Evolutionary conservation across 2,113 vertebrate species (phyloP), one percentile per base, ranked within the genome.

Genomic region (Ciconia stormi): DNA sequence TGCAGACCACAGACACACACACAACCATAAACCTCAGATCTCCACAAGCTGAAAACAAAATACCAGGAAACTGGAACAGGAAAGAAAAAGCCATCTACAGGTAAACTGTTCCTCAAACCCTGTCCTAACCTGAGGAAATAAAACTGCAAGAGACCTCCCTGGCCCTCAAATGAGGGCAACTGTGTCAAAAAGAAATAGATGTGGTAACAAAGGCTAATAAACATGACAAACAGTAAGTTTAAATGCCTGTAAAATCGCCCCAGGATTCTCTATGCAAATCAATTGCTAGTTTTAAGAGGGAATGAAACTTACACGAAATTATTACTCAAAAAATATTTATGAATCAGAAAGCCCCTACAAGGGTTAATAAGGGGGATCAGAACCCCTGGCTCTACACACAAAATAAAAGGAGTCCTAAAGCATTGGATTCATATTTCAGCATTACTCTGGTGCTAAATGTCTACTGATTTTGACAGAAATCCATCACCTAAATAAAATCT

Each of bases 401-500:
- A 72, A 80, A 74, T 59, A 86, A 77, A 94, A 77, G 62, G 30
- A 94, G 46, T 19, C 82, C 81, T 94, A n/a, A 85, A 95, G 53
- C 0, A 0, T 5, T 49, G 38, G 49, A 61, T 91, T 94, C 36
- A 25, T 86, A 88, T 87, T 89, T 87, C 91, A 80, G 47, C 17
- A 3, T 65, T 66, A 50, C 66, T 94, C 76, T 32, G 67, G 62
- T 95, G 79, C 78, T 94, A 87, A 95, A 90, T 14, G 66, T 66
- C 79, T 44, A 36, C 70, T 1, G 6, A 70, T 88, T 93, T 92
- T 87, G 85, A 91, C 17, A 93, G 62, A 94, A 95, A 93, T 80
- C 61, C 78, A 85, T 82, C 78, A 93, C 49, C 40, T 72, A 80
- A 90, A 91, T 90, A 94, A 96, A 94, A 92, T 82, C 50, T 86